Evolutionary conservation across 2,888 invertebrate genomes (phyloP), one percentile per base, ranked within the genome.

Genomic region (Brachylomia viminalis): DNA sequence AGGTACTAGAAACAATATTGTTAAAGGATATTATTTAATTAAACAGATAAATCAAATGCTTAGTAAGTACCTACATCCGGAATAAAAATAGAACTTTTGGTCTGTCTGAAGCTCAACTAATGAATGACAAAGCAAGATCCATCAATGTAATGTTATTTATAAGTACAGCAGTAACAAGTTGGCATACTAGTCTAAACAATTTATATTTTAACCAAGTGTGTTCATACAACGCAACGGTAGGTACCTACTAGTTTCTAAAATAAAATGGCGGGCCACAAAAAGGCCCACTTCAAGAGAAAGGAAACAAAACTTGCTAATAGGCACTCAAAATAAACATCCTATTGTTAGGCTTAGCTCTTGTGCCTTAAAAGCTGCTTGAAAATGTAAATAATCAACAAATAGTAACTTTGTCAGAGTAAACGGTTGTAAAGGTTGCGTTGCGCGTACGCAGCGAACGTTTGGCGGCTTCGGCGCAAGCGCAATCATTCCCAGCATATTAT

Each of bases 401-500:
- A 47, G 42, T 49, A 52, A 69, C 69, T 11, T 58, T 56, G 52
- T 27, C 30, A 27, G 30, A 6, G 33, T 62, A n/a, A 76, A 33
- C n/a, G 59, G 54, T 66, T 58, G 47, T 75, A 30, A n/a, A 59
- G n/a, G 27, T 79, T 58, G 61, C 61, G 69, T 79, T 58, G 52
- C 69, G 66, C 66, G 56, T n/a, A 30, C 72, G 33, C 69, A 56
- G 64, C 27, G 49, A 7, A 65, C 65, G 54, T 64, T 56, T 30
- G 10, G 11, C 38, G 38, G n/a, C 54, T 7, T 42, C 68, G 56
- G 11, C 70, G 70, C 54, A 58, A 72, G 47, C 69, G 68, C 75
- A 86, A 79, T 87, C 83, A 86, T 80, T 92, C 91, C 86, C 84
- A 83, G 78, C 83, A 87, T 86, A 91, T 92, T 92, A 93, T 91